Base-by-base conservation (phyloP, 2,888 invertebrate species). In the Drosophila recens region DNA sequence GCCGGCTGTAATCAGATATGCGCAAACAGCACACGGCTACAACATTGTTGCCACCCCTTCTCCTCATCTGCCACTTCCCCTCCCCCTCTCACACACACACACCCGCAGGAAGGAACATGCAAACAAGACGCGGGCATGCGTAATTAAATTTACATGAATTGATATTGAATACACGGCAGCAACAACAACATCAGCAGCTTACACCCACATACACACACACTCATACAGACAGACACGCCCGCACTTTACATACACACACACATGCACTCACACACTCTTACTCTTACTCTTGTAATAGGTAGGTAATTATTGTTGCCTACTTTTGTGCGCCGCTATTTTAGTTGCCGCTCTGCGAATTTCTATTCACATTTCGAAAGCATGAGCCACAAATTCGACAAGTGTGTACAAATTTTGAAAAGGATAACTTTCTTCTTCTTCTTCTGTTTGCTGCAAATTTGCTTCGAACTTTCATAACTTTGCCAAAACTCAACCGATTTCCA, bases 111-210 rank as follows among this genome's bases (percentile, higher is more conserved):
- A 33, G 75, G 43, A 75, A 59, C 71, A 76, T 79, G 80, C 87
- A 83, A 87, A 83, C 83, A 89, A 63, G 84, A 72, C 64, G 84
- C 82, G 73, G 75, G 87, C 84, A 89, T 79, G 88, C 86, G 86
- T 86, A 87, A 86, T 86, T 89, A 89, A 86, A 86, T 86, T 89
- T 89, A 85, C 90, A 86, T 86, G 90, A 86, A 85, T 87, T 84
- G 83, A 83, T 84, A 84, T 84, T 87, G 87, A 89, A 77, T 80
- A 83, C 69, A 72, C 66, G 70, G 27, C 34, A 66, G 51, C 59
- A 49, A 5, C 30, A 40, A 54, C 30, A 40, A 54, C 57, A 66
- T 48, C 54, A 71, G n/a, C 43, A 69, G 51, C 67, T 67, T 49
- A 75, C 48, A 75, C 53, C 40, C 48, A 27, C 27, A 27, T 34